phyloP scores from a whole-genome alignment of 2,113 vertebrate genomes.

The Myxocyprinus asiaticus region DNA sequence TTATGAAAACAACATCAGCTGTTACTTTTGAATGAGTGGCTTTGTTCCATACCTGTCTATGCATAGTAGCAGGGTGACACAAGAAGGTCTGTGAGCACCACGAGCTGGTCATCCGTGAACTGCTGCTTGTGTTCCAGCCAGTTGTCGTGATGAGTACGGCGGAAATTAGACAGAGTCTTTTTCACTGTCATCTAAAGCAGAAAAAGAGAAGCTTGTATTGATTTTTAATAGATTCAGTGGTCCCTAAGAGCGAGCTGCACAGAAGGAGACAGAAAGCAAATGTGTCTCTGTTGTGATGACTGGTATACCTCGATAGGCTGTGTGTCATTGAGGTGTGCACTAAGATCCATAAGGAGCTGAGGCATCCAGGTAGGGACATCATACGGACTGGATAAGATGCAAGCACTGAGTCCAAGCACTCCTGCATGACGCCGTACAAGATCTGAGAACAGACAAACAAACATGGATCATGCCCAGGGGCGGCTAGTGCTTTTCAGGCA shows the following conservation, averaged over 20 bases:
- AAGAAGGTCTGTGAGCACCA: conserved; percentile 95
- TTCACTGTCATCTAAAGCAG: conserved; percentile 91
- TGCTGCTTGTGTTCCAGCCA: conserved; percentile 97
- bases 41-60: conserved; percentile 62
- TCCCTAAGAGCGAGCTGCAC: neutral
- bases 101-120: conserved; percentile 96
- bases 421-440: conserved; percentile 92
- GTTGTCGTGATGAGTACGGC: conserved; percentile 96
- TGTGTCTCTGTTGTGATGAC: conserved; percentile 73
- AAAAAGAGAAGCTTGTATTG: conserved; percentile 44
- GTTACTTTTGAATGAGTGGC: neutral
- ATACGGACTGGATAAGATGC: conserved; percentile 93
- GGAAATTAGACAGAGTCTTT: conserved; percentile 96
- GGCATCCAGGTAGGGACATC: conserved; percentile 98
- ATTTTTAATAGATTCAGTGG: conserved; percentile 65
- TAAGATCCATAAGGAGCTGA: conserved; percentile 95
- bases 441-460: conserved; percentile 70
- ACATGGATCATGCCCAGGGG: neutral
- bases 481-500: no score
- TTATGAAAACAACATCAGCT: no score
- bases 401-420: conserved; percentile 91
- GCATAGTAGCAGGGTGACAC: conserved; percentile 90
- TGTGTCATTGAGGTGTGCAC: conserved; percentile 92
- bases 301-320: conserved; percentile 94
- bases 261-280: neutral